Evolutionary conservation across 1,140 invertebrate genomes (phyloP).

Genomic region (Zaprionus kolodkinae): DNA sequence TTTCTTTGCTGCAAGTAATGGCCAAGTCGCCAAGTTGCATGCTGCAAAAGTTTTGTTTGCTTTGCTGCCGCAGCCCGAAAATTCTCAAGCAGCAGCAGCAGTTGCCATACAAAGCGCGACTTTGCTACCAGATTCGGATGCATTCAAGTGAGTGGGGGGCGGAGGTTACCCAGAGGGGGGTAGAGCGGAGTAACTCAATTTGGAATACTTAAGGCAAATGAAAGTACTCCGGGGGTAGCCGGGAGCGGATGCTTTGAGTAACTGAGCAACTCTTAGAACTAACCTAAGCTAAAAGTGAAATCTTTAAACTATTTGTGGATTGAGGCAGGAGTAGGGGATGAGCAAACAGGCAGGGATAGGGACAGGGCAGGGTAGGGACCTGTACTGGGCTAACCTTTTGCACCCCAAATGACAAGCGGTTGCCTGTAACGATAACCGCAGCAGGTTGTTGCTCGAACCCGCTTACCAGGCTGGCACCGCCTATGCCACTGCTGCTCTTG

Average conservation of each 20-base stretch:
- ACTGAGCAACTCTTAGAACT: not conserved
- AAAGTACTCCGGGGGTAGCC: not conserved
- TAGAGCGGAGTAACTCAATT: constrained; percentile 30
- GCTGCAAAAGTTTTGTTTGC: constrained; percentile 59
- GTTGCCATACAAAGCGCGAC: constrained; percentile 35
- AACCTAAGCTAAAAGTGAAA: constrained; percentile 3
- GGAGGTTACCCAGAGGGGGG: not conserved
- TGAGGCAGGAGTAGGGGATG: too few relatives aligned
- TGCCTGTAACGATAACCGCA: constrained; percentile 50
- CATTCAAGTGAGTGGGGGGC: constrained; percentile 49
- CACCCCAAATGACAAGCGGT: not conserved
- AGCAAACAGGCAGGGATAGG: too few relatives aligned
- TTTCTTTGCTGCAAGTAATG: constrained; percentile 75
- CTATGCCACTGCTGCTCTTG: too few relatives aligned
- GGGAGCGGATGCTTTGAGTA: not conserved
- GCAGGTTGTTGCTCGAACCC: constrained; percentile 66
- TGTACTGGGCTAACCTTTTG: not conserved
- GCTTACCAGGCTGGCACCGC: constrained; percentile 23
- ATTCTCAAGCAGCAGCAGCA: constrained; percentile 29
- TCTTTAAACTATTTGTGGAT: not conserved
- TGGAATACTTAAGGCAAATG: constrained; percentile 12
- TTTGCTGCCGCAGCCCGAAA: constrained; percentile 10
- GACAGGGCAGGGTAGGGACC: too few relatives aligned
- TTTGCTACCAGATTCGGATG: constrained; percentile 36
- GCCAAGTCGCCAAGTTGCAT: constrained; percentile 70